These are phyloP conservation scores for Sylvia atricapilla DNA, from an alignment of 2,113 vertebrate species.

Conservation along the genomic window DNA sequence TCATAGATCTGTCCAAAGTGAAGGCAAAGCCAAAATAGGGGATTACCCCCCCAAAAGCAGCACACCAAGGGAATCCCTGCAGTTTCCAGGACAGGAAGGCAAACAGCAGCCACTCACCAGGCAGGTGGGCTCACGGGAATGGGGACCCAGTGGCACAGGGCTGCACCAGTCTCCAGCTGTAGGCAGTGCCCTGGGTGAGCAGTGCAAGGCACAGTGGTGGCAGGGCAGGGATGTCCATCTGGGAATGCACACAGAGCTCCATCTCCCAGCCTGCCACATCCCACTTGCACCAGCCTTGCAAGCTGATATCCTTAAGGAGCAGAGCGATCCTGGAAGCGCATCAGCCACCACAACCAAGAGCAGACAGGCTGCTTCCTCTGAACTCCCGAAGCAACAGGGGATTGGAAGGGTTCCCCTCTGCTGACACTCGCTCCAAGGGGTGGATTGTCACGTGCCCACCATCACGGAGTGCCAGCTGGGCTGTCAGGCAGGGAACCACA, in stretches of 20 bases:
- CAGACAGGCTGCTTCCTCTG: neutral
- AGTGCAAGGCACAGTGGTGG: rapidly evolving
- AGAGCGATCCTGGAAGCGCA: neutral
- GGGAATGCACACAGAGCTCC: neutral
- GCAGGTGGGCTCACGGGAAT: neutral
- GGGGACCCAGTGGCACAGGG: rapidly evolving
- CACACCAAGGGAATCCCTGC: neutral
- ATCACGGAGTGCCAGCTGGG: neutral
- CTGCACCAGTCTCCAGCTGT: neutral
- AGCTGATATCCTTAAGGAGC: neutral
- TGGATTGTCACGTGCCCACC: neutral
- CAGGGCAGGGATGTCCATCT: neutral
- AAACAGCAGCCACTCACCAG: neutral
- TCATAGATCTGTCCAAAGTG: neutral
- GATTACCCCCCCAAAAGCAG: neutral
- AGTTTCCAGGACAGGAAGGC: neutral
- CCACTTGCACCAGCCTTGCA: neutral
- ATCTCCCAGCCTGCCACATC: neutral
- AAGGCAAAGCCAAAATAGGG: neutral
- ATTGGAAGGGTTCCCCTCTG: neutral
- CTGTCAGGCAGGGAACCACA: neutral
- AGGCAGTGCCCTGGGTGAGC: neutral
- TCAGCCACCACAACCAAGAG: neutral
- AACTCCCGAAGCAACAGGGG: rapidly evolving
- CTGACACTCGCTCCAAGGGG: neutral